phyloP scores from a whole-genome alignment of 2,888 invertebrate genomes.

The Morpho deidamia region DNA sequence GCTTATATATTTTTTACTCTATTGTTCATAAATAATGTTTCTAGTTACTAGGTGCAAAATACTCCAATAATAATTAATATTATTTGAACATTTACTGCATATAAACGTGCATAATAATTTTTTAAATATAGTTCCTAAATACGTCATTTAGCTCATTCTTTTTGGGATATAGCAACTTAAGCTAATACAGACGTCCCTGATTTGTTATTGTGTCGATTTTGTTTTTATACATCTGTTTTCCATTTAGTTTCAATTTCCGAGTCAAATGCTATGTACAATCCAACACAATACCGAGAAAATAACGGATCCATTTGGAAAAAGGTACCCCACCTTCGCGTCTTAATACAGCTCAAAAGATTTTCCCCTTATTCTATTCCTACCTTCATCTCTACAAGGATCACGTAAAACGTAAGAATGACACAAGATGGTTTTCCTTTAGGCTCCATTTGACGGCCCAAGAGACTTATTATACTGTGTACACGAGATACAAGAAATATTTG shows the following conservation, averaged over 20 bases:
- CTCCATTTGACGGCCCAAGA: conserved; percentile 69
- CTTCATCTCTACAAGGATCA: conserved; percentile 58
- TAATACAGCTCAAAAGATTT: conserved; percentile 69
- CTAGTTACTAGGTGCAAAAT: too few relatives aligned
- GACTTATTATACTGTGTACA: conserved; percentile 75
- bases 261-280: conserved; percentile 40
- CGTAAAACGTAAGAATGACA: conserved; percentile 58
- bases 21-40: too few relatives aligned
- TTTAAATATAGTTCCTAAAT: too few relatives aligned
- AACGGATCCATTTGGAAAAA: conserved; percentile 61
- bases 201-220: conserved; percentile 1
- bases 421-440: conserved; percentile 67
- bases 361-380: conserved; percentile 60
- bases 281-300: conserved; percentile 57
- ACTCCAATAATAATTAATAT: too few relatives aligned
- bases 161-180: background rate
- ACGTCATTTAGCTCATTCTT: too few relatives aligned
- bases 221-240: conserved; percentile 29
- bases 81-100: too few relatives aligned
- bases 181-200: conserved; percentile 1
- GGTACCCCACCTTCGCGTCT: conserved; percentile 55
- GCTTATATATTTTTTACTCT: too few relatives aligned
- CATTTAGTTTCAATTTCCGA: conserved; percentile 58
- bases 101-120: too few relatives aligned
- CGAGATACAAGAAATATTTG: conserved; percentile 66